Evolutionary conservation across 1,140 invertebrate species (phyloP).

Genomic region (Trachymyrmex septentrionalis): DNA sequence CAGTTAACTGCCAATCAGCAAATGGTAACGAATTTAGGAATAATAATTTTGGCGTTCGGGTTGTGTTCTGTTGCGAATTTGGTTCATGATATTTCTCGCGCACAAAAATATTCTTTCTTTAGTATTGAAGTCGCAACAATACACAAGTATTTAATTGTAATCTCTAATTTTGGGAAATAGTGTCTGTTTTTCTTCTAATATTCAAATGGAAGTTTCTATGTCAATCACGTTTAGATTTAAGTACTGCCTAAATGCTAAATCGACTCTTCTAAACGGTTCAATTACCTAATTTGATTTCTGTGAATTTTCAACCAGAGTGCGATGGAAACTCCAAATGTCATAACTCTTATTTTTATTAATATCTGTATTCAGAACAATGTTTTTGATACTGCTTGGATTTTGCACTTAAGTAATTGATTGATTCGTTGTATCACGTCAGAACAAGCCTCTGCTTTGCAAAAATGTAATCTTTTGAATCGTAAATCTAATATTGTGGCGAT

Average conservation of each 20-base stretch:
- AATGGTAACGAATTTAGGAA: background rate
- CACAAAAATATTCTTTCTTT: background rate
- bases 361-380: background rate
- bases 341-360: background rate
- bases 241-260: background rate
- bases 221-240: background rate
- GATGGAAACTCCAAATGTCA: background rate
- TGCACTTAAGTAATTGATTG: background rate
- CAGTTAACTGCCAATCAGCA: background rate
- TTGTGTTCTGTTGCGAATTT: background rate
- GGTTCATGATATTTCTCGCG: background rate
- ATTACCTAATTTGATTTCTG: background rate
- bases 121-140: background rate
- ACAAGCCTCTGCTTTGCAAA: background rate
- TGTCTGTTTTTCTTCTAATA: background rate
- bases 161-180: background rate
- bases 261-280: background rate
- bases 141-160: background rate
- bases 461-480: background rate
- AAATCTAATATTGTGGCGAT: background rate
- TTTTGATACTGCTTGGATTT: background rate
- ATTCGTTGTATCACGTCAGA: background rate
- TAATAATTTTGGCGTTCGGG: background rate
- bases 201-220: background rate
- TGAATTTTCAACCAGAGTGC: background rate